phyloP scores from a whole-genome alignment of 2,888 invertebrate species.

The Frankliniella fusca region DNA sequence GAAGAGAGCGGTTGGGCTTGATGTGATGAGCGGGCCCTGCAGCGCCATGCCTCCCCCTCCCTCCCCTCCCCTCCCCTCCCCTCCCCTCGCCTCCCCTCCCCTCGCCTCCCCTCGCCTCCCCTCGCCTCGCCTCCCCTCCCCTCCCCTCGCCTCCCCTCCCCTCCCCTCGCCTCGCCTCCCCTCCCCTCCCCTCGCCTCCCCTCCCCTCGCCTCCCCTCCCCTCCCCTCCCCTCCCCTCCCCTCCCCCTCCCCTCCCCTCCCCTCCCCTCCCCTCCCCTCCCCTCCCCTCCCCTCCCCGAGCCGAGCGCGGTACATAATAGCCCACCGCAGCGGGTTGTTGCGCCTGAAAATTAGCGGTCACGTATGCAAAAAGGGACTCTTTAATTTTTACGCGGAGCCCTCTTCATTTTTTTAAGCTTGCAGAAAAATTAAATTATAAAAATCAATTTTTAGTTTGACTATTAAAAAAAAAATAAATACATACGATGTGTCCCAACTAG shows the following conservation, averaged over 20 bases:
- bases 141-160: neutral
- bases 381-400: neutral
- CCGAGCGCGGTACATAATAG: neutral
- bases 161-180: no score
- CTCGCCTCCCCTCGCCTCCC: neutral
- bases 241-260: no score
- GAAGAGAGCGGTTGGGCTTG: no score
- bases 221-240: no score
- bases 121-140: neutral
- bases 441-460: no score
- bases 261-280: neutral
- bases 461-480: no score
- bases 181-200: no score
- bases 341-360: conserved; percentile 6
- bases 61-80: neutral
- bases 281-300: neutral
- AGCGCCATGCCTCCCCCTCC: no score
- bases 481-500: no score
- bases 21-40: no score
- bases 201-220: no score
- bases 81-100: neutral
- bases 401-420: neutral
- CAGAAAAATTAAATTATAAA: neutral
- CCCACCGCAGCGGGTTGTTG: conserved; percentile 6
- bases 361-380: neutral